phyloP scores from a whole-genome alignment of 2,888 invertebrate genomes.

The Hofmannophila pseudospretella region DNA sequence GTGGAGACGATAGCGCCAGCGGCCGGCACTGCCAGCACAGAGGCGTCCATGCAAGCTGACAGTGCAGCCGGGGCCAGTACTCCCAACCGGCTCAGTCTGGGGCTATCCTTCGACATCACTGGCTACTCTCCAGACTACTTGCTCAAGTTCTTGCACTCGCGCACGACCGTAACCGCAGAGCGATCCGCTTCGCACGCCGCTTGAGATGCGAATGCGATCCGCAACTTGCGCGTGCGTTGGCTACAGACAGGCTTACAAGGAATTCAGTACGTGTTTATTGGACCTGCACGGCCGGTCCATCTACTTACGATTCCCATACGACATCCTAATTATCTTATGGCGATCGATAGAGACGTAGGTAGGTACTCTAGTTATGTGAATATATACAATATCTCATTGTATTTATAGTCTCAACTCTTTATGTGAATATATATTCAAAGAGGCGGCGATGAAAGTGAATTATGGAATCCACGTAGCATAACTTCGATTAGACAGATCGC shows the following conservation, averaged over 20 bases:
- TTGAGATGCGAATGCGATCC: constrained; percentile 45
- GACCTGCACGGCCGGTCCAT: too few relatives aligned
- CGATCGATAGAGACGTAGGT: too few relatives aligned
- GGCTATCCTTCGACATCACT: constrained; percentile 58
- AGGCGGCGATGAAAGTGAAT: too few relatives aligned
- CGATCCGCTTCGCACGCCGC: constrained; percentile 70
- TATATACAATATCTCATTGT: too few relatives aligned
- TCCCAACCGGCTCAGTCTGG: constrained; percentile 56
- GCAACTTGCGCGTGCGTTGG: neutral
- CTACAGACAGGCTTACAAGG: neutral
- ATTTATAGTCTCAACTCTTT: too few relatives aligned
- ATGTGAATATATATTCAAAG: too few relatives aligned
- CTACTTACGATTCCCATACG: too few relatives aligned
- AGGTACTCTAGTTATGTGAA: too few relatives aligned
- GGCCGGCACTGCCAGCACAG: constrained; percentile 66
- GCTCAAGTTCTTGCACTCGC: constrained; percentile 21
- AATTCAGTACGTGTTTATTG: too few relatives aligned
- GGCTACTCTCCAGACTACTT: constrained; percentile 20
- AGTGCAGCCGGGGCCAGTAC: constrained; percentile 68
- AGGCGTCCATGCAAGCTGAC: constrained; percentile 68
- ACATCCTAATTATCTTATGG: too few relatives aligned
- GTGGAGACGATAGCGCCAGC: constrained; percentile 70
- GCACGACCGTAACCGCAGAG: constrained; percentile 64
- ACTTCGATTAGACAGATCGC: too few relatives aligned
- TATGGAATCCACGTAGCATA: too few relatives aligned